Conservation (phyloP, 1,140 invertebrate species). For the Teleogryllus occipitalis region DNA sequence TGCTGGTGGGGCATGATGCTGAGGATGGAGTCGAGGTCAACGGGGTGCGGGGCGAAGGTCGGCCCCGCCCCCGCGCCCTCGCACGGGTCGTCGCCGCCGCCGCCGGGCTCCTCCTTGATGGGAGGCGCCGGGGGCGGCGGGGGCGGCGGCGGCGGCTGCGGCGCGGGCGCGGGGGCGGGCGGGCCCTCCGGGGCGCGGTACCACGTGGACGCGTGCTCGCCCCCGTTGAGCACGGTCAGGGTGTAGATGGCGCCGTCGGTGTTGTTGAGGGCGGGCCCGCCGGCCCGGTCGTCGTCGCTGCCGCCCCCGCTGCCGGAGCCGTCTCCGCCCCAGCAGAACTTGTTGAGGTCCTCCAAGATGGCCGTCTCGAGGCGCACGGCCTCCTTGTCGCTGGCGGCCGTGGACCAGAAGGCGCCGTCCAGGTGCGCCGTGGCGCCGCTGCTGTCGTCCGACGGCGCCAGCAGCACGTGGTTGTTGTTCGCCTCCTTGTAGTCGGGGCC, state of each 20-base stretch:
- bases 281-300: constrained; percentile 9
- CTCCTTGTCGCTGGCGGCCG: constrained; percentile 19
- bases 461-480: constrained; percentile 48
- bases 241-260: constrained; percentile 50
- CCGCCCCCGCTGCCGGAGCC: constrained; percentile 7
- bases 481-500: constrained; percentile 51
- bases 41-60: constrained; percentile 27
- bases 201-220: constrained; percentile 31
- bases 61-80: constrained; percentile 17
- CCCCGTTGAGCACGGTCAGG: constrained; percentile 45
- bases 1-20: constrained; percentile 34
- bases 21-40: constrained; percentile 41
- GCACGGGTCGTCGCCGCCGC: no score
- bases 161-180: constrained; percentile 32
- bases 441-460: constrained; percentile 1
- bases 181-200: constrained; percentile 17
- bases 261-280: constrained; percentile 37
- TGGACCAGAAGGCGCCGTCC: constrained; percentile 25
- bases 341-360: constrained; percentile 70
- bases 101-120: no score
- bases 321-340: constrained; percentile 55
- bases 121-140: constrained; percentile 26
- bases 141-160: constrained; percentile 41
- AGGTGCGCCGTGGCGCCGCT: constrained; percentile 22
- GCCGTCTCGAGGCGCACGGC: constrained; percentile 51